A percentile compares a stretch with the other conserved stretches of the same genome.
phyloP scores from a whole-genome alignment of 2,888 invertebrate genomes.

The Anaspis maculata region DNA sequence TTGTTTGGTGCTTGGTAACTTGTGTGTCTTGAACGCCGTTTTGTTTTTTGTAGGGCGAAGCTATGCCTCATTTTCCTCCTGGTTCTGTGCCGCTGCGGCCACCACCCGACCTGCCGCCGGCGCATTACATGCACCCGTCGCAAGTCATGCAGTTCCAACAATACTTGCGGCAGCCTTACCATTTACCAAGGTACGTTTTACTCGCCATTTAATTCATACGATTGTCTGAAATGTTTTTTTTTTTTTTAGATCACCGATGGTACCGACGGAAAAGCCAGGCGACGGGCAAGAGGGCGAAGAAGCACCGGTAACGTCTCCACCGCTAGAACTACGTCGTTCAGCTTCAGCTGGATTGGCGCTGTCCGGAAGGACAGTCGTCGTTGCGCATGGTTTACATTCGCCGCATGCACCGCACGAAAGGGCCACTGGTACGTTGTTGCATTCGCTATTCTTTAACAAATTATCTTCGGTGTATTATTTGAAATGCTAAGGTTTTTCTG shows the following conservation, averaged over 20 bases:
- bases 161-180: slow-evolving; percentile 44
- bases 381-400: slow-evolving; percentile 61
- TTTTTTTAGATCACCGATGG: slow-evolving; percentile 43
- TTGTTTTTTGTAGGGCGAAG: slow-evolving; percentile 46
- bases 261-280: slow-evolving; percentile 51
- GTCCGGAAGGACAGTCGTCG: slow-evolving; percentile 50
- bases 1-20: too few relatives aligned
- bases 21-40: not conserved
- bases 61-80: slow-evolving; percentile 46
- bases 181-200: slow-evolving; percentile 33
- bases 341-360: slow-evolving; percentile 44
- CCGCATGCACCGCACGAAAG: slow-evolving; percentile 66
- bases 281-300: slow-evolving; percentile 44
- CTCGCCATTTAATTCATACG: not conserved
- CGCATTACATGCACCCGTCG: slow-evolving; percentile 48
- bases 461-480: too few relatives aligned
- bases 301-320: slow-evolving; percentile 48
- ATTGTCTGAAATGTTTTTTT: not conserved
- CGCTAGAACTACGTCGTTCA: slow-evolving; percentile 60
- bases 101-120: slow-evolving; percentile 40
- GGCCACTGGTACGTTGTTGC: slow-evolving; percentile 51
- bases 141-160: slow-evolving; percentile 47
- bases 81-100: slow-evolving; percentile 36
- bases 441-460: too few relatives aligned
- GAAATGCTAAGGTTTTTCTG: too few relatives aligned